Conservation (phyloP, 2,113 vertebrate species). For the Myocastor coypus region DNA sequence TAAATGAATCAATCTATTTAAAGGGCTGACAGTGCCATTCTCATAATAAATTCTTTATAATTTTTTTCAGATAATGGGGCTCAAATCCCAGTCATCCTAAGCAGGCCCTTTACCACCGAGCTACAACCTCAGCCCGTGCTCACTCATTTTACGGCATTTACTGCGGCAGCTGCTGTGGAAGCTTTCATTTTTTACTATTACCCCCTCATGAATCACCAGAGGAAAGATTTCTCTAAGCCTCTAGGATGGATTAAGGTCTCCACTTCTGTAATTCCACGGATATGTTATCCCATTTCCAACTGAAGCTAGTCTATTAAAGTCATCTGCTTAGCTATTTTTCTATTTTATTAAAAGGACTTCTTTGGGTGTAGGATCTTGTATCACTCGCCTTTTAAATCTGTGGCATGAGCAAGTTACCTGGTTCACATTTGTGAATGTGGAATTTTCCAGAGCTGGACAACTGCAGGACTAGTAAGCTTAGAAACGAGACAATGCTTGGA, state of each 20-base stretch:
- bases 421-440: not conserved
- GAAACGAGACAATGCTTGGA: not conserved
- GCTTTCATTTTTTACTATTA: not conserved
- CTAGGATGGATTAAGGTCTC: not conserved
- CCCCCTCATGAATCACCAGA: not conserved
- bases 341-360: conserved; percentile 1
- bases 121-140: not conserved
- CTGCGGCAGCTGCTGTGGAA: not conserved
- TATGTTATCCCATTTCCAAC: not conserved
- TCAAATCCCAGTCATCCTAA: not conserved
- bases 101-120: not conserved
- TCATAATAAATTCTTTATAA: not conserved
- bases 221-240: not conserved
- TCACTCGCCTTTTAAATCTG: conserved; percentile 7
- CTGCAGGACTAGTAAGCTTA: not conserved
- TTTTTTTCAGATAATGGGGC: not conserved
- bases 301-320: not conserved
- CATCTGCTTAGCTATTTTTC: conserved; percentile 10
- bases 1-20: conserved; percentile 29
- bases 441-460: not conserved
- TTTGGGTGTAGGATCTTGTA: not conserved
- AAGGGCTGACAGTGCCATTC: not conserved
- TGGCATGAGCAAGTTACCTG: not conserved
- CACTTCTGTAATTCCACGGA: not conserved
- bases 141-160: not conserved